These are phyloP conservation scores for Phortica okadai DNA, from an alignment of 2,888 invertebrate genomes.

Conservation along the genomic window DNA sequence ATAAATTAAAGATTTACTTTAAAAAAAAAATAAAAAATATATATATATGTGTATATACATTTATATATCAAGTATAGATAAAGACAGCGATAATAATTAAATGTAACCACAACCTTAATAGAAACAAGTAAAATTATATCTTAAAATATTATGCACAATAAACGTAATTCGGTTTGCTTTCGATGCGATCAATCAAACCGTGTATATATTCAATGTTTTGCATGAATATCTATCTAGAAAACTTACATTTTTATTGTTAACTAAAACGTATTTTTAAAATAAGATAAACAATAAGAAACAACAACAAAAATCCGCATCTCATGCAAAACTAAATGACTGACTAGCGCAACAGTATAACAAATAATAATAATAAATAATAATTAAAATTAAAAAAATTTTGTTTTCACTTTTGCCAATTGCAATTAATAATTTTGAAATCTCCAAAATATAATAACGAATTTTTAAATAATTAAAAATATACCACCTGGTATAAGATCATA, in stretches of 20 bases:
- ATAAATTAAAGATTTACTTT: conserved; percentile 57
- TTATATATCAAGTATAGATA: background rate
- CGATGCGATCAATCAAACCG: conserved; percentile 30
- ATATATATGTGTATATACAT: background rate
- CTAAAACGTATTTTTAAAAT: background rate
- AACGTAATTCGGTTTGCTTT: conserved; percentile 42
- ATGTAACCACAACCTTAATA: conserved; percentile 73
- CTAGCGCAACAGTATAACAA: conserved; percentile 49
- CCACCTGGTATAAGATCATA: conserved; percentile 18
- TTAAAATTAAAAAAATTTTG: conserved; percentile 38
- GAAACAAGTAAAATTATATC: conserved; percentile 56
- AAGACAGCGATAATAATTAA: conserved; percentile 45
- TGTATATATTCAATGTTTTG: too few relatives aligned
- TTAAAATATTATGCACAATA: background rate
- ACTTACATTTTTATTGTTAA: background rate
- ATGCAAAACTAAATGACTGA: conserved; percentile 47
- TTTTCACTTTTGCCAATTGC: background rate
- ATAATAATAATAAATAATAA: conserved; percentile 45
- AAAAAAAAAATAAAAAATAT: conserved; percentile 53
- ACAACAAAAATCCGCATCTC: conserved; percentile 41
- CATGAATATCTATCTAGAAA: too few relatives aligned
- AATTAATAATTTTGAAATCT: background rate
- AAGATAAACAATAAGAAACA: conserved; percentile 19
- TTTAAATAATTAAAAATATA: background rate
- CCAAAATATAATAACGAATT: conserved; percentile 31